Evolutionary conservation across 2,113 vertebrate genomes (phyloP).

Genomic region (Pimephales promelas): DNA sequence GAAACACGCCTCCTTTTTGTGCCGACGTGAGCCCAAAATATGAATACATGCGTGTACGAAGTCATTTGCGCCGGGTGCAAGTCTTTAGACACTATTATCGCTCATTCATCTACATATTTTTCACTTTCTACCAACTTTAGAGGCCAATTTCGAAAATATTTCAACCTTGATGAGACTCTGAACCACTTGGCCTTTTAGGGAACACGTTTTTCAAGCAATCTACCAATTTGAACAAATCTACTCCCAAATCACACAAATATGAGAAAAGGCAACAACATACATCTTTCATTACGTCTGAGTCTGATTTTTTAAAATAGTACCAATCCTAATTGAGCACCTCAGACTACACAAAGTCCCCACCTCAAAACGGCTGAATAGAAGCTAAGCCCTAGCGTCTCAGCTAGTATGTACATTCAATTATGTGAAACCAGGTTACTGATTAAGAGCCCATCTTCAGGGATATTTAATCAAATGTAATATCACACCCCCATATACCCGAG

Average conservation of each 20-base stretch:
- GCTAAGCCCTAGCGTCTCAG: constrained; percentile 22
- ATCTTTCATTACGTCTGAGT: background rate
- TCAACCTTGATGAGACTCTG: background rate
- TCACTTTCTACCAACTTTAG: background rate
- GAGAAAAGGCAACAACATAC: background rate
- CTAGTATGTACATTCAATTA: constrained; percentile 44
- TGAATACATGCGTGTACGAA: no score
- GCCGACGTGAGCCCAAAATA: no score
- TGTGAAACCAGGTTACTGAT: constrained; percentile 47
- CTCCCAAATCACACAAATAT: background rate
- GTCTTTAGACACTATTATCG: no score
- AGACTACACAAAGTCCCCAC: background rate
- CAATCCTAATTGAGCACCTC: background rate
- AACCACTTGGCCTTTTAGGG: background rate
- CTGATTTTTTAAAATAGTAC: background rate
- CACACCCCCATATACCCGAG: constrained; percentile 26
- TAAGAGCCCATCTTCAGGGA: constrained; percentile 37
- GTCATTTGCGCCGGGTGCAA: no score
- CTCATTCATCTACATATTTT: background rate
- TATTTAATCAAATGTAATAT: constrained; percentile 52
- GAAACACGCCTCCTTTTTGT: no score
- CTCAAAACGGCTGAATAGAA: background rate
- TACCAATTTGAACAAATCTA: background rate
- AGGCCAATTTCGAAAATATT: background rate
- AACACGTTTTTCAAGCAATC: background rate